Percentiles rank a stretch among this genome's conserved stretches.
These are phyloP conservation scores for Heterodera filipjevi DNA, from an alignment of 2,888 invertebrate species.

Conservation along the genomic window DNA sequence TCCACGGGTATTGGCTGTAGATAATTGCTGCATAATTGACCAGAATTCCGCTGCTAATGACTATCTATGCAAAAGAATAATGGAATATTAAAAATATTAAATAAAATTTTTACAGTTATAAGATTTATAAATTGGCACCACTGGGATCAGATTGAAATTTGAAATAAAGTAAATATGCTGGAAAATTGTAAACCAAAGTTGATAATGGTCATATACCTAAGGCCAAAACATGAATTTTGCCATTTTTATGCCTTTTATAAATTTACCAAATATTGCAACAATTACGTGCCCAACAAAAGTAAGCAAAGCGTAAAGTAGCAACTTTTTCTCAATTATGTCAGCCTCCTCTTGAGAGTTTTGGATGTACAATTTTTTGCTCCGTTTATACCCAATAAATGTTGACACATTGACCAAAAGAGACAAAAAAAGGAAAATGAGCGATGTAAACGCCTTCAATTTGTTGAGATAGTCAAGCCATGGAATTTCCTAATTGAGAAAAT, in stretches of 20 bases:
- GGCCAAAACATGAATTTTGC: too few species aligned
- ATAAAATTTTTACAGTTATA: not conserved
- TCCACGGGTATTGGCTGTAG: not conserved
- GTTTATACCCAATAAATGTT: not conserved
- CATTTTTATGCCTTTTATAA: too few species aligned
- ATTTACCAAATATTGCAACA: not conserved
- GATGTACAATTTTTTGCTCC: not conserved
- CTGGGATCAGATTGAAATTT: too few species aligned
- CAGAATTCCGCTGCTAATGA: not conserved
- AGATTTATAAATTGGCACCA: not conserved
- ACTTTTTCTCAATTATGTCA: not conserved
- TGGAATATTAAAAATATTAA: too few species aligned
- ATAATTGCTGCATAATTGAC: not conserved
- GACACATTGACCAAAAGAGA: not conserved
- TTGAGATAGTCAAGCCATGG: not conserved
- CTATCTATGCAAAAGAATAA: too few species aligned
- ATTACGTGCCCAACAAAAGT: not conserved
- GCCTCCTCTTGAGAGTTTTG: not conserved
- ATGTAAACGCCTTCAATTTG: not conserved
- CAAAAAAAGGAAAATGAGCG: not conserved
- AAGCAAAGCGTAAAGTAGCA: not conserved
- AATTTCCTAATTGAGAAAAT: not conserved
- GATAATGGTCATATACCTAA: too few species aligned
- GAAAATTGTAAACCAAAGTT: too few species aligned
- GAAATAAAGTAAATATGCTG: too few species aligned